Evolutionary conservation across 1,140 invertebrate species (phyloP), one percentile per base, ranked within the genome.

Genomic region (Drosophila athabasca): DNA sequence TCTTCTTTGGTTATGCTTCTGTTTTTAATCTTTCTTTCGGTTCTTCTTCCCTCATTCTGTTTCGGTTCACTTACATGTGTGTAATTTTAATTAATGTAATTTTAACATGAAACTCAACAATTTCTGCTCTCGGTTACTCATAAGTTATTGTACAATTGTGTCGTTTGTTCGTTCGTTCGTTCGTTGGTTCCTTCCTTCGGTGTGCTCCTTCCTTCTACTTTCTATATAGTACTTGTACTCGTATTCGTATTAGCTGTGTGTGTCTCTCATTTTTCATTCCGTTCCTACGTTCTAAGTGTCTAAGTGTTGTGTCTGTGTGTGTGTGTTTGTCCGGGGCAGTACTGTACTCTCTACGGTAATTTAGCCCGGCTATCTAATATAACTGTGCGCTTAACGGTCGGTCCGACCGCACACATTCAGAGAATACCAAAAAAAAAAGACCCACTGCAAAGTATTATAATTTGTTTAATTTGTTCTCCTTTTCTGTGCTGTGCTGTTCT

Each of bases 71-170:
- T n/a, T 78, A 85, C 59, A 75, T 88, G 78, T 88, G 79, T 88
- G 72, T 80, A 80, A 74, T 78, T 39, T 88, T 80, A 80, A 89
- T 88, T 88, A 89, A 88, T 88, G 77, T 85, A 87, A 89, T 90
- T 90, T 85, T 52, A 81, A 90, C 85, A 89, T 84, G 87, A 90
- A 90, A 90, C 88, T 83, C 81, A 88, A 90, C 88, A 90, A 90
- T 90, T 90, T 90, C 82, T 87, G 87, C 79, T 77, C 77, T 82
- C 69, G 74, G 82, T 85, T 87, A 59, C 64, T 85, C 81, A 85
- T 83, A 73, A 68, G 75, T 81, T 82, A 31, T 17, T 50, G 26
- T 51, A 72, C 67, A 52, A 74, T 76, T 79, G 71, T 73, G 65
- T 79, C 57, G 55, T 79, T 75, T 60, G 49, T 72, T 54, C 59